Evolutionary conservation across 2,888 invertebrate genomes (phyloP).

Genomic region (Nomada goodeniana): DNA sequence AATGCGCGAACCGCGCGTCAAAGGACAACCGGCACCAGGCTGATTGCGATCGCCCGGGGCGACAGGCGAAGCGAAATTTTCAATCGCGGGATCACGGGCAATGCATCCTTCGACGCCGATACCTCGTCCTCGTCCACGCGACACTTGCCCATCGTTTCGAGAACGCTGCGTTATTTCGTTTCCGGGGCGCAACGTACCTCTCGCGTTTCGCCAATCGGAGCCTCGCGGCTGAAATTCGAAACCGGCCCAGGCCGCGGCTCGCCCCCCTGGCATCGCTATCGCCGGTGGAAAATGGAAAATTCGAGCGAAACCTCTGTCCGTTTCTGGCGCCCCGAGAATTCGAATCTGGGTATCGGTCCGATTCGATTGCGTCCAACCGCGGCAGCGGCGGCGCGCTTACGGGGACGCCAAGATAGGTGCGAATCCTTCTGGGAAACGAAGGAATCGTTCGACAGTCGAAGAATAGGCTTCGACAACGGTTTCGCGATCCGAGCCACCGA

Average conservation of each 20-base stretch:
- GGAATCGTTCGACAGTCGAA: conserved; percentile 25
- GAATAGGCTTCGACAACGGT: conserved; percentile 31
- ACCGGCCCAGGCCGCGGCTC: not conserved
- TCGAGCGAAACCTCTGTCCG: too few relatives aligned
- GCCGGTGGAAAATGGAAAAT: too few relatives aligned
- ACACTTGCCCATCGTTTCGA: not conserved
- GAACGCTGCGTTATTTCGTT: conserved; percentile 19
- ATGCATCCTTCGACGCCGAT: not conserved
- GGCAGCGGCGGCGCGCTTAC: too few relatives aligned
- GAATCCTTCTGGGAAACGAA: conserved; percentile 13
- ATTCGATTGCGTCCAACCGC: too few relatives aligned
- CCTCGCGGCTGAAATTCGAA: conserved; percentile 4
- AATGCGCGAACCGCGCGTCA: conserved; percentile 49
- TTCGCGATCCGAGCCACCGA: not conserved
- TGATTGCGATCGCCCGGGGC: conserved; percentile 22
- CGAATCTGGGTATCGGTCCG: conserved; percentile 48
- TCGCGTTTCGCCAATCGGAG: conserved; percentile 1
- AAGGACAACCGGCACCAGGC: conserved; percentile 24
- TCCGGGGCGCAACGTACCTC: not conserved
- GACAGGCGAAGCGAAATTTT: conserved; percentile 15
- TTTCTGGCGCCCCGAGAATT: conserved; percentile 19
- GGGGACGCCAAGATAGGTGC: conserved; percentile 5
- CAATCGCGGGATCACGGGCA: conserved; percentile 22
- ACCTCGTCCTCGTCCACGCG: not conserved
- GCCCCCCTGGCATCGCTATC: too few relatives aligned